Percentiles rank a stretch among this genome's conserved stretches.
phyloP scores from a whole-genome alignment of 2,797 vertebrate species.

The Gambelia wislizenii region DNA sequence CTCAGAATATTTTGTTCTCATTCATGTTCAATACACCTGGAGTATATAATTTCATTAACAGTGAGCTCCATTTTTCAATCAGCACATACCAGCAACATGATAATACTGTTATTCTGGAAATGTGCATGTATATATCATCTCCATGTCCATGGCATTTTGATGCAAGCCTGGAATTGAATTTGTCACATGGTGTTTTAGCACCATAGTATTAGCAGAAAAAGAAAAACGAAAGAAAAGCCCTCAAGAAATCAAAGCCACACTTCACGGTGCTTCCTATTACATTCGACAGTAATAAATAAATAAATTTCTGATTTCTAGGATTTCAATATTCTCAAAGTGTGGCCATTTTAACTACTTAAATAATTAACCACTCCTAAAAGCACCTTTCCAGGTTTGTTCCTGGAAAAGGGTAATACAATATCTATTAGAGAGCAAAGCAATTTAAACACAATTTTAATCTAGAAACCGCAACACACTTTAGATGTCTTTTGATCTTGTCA shows the following conservation, averaged over 20 bases:
- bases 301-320: neutral
- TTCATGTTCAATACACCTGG: neutral
- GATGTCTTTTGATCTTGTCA: neutral
- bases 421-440: neutral
- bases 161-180: neutral
- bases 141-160: neutral
- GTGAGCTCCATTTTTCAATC: neutral
- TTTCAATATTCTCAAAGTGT: neutral
- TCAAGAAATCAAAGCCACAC: neutral
- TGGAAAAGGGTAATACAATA: neutral
- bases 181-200: neutral
- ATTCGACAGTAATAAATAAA: neutral
- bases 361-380: neutral
- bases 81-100: neutral
- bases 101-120: neutral
- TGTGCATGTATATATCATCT: neutral
- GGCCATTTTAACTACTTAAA: neutral
- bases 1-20: neutral
- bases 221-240: too few species aligned
- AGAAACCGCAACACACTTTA: neutral
- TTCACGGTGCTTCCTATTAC: too few species aligned
- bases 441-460: neutral
- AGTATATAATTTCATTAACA: neutral
- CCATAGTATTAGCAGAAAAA: neutral
- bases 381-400: neutral